Evolutionary conservation across 2,113 vertebrate genomes (phyloP).

Genomic region (Empidonax alnorum): DNA sequence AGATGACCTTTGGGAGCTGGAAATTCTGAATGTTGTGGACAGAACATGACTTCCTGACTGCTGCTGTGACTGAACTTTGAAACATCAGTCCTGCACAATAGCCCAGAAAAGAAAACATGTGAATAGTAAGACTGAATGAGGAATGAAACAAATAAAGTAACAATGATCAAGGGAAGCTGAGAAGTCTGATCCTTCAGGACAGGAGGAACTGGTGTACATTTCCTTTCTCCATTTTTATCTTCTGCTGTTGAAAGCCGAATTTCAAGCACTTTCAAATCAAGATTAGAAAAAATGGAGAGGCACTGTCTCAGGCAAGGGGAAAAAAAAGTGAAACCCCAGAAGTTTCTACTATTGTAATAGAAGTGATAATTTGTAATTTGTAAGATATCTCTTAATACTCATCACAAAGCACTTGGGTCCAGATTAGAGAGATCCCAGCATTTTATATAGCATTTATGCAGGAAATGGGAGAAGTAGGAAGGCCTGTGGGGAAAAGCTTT

Average conservation of each 20-base stretch:
- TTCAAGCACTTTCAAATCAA: neutral
- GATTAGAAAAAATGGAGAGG: neutral
- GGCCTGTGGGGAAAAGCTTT: neutral
- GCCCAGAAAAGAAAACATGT: neutral
- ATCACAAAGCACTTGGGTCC: neutral
- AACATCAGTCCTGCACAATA: neutral
- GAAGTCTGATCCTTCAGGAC: neutral
- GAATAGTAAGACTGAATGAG: neutral
- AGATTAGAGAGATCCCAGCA: neutral
- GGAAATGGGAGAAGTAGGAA: neutral
- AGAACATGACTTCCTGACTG: neutral
- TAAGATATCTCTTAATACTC: neutral
- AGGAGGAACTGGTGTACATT: neutral
- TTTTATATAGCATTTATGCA: neutral
- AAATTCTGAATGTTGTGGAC: neutral
- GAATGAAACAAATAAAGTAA: neutral
- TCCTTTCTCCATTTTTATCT: neutral
- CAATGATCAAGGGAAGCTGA: neutral
- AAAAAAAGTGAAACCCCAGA: neutral
- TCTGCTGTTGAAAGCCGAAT: neutral
- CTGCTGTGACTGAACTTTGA: neutral
- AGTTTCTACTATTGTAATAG: neutral
- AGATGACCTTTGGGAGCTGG: constrained; percentile 27
- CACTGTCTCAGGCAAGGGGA: neutral
- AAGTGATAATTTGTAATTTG: neutral